These are phyloP conservation scores for Mythimna ferrago DNA, from an alignment of 2,888 invertebrate genomes.

Conservation along the genomic window DNA sequence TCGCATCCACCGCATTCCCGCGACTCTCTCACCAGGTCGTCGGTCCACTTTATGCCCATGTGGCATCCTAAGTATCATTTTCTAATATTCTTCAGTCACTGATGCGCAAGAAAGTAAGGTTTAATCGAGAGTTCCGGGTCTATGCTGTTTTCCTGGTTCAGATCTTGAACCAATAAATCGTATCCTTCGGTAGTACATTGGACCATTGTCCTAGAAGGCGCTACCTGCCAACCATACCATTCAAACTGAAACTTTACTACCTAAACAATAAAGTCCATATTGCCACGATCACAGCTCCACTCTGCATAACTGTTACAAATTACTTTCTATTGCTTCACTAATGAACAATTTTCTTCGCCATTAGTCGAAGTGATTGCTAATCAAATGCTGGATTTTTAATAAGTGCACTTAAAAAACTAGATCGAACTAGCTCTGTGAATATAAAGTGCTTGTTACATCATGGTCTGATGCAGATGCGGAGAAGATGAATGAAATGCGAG, in stretches of 20 bases:
- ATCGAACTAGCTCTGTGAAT: slow-evolving; percentile 1
- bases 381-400: slow-evolving; percentile 35
- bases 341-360: slow-evolving; percentile 57
- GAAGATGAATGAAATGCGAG: background rate
- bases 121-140: background rate
- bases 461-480: slow-evolving; percentile 3
- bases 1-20: too few species aligned
- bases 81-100: too few species aligned
- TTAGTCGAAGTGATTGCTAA: slow-evolving; percentile 49
- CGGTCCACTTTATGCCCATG: too few species aligned
- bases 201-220: background rate
- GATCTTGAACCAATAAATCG: slow-evolving; percentile 21
- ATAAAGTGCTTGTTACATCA: slow-evolving; percentile 8
- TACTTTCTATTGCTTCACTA: slow-evolving; percentile 48
- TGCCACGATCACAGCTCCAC: background rate
- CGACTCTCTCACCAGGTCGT: too few species aligned
- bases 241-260: background rate
- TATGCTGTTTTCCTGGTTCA: background rate
- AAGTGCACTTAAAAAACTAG: slow-evolving; percentile 3
- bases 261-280: slow-evolving; percentile 26
- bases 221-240: background rate
- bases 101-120: too few species aligned
- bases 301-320: slow-evolving; percentile 41
- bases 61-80: too few species aligned
- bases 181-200: slow-evolving; percentile 9